Evolutionary conservation across 2,113 vertebrate species (phyloP).

Genomic region (Ictalurus punctatus): DNA sequence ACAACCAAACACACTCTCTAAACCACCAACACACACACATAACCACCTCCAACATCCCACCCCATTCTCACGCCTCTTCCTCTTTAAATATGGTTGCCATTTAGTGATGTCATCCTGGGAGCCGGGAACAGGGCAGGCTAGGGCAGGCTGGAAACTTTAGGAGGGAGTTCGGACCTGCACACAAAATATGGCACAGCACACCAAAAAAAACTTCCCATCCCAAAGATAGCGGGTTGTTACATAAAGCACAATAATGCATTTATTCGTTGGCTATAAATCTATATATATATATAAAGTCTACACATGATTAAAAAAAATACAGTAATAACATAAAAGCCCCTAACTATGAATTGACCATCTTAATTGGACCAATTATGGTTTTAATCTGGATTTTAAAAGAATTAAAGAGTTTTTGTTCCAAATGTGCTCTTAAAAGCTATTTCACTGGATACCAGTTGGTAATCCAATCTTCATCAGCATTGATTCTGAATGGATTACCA

Average conservation of each 20-base stretch:
- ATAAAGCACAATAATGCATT: neutral
- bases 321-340: neutral
- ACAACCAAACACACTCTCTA: no score
- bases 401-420: neutral
- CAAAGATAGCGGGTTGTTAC: no score
- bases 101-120: no score
- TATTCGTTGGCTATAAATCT: neutral
- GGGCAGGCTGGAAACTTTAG: no score
- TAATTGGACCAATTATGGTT: neutral
- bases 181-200: no score
- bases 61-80: no score
- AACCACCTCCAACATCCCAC: no score
- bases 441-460: neutral
- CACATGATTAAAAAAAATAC: neutral
- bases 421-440: neutral
- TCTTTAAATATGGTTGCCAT: no score
- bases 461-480: neutral
- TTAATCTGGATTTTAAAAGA: neutral
- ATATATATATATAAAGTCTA: neutral
- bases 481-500: neutral
- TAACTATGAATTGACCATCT: neutral
- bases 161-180: no score
- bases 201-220: no score
- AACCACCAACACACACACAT: no score
- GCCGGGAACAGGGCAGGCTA: no score